These are phyloP conservation scores for Lycaon pictus DNA, from an alignment of 2,113 vertebrate species.

Conservation along the genomic window DNA sequence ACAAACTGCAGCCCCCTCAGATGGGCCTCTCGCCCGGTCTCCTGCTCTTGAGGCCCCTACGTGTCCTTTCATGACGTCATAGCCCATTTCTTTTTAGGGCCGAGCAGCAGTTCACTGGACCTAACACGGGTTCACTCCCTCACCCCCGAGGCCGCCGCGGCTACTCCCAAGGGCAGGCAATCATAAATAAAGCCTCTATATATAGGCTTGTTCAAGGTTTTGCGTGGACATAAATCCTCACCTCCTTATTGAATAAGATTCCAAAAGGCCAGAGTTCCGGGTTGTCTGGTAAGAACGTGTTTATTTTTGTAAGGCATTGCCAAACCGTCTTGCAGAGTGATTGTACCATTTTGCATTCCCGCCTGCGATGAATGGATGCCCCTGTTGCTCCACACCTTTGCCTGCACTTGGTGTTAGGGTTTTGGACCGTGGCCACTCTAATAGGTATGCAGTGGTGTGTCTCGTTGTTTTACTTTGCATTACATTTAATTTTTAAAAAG, in stretches of 20 bases:
- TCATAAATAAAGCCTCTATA: not conserved
- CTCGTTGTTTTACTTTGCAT: not conserved
- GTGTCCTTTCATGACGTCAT: not conserved
- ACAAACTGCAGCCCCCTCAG: not conserved
- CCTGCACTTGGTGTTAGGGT: not conserved
- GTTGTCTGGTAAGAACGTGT: not conserved
- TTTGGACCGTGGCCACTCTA: not conserved
- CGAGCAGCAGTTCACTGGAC: not conserved
- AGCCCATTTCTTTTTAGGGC: conserved; percentile 7
- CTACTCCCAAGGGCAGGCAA: not conserved
- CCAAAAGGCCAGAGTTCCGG: not conserved
- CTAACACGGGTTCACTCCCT: not conserved
- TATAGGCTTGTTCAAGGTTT: not conserved
- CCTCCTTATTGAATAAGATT: not conserved
- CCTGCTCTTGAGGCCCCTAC: not conserved
- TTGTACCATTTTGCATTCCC: not conserved
- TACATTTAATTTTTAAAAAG: not conserved
- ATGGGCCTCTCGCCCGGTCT: not conserved
- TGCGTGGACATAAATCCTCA: not conserved
- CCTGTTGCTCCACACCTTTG: not conserved
- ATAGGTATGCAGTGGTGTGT: not conserved
- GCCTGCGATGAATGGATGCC: not conserved
- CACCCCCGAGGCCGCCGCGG: not conserved
- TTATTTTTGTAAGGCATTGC: not conserved
- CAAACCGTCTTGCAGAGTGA: not conserved